Evolutionary conservation across 1,140 invertebrate species (phyloP), one percentile per base, ranked within the genome.

Genomic region (Drosophila pallidifrons): DNA sequence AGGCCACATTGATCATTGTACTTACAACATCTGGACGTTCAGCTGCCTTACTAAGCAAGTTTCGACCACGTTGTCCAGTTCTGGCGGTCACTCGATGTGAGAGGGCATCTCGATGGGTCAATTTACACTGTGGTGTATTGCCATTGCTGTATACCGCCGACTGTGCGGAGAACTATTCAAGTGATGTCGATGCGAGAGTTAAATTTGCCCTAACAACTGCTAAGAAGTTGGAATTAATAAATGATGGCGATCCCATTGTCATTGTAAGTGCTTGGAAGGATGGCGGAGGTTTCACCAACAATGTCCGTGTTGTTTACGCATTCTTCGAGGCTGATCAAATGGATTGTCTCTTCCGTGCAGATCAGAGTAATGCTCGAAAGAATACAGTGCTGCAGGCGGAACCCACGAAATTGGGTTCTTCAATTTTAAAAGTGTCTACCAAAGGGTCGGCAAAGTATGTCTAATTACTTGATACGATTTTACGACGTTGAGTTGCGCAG

Each of bases 251-350:
- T 93, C 94, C 96, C 13, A 95, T 99, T 2, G 95, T 99, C 7
- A 95, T 99, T 6, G 96, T 99, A 20, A 99, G 98, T 52, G 98
- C 99, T 66, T 99, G 98, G 98, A 96, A 96, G 83, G 95, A 97
- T 91, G 99, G 98, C 58, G 96, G 98, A 59, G 99, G 99, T 54
- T 98, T 96, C 91, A 99, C 99, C 78, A 99, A 99, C 94, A 99
- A 98, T 71, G 95, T 99, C 93, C 95, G 99, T 38, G 95, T 99
- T 82, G 95, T 99, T 94, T 98, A 95, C 91, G 96, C 97, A 94
- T 93, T 85, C 38, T 92, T 91, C 30, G 89, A 91, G 63, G 59
- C 87, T 3, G 81, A 91, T n/a, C 75, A 55, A 5, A 55, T 88
- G 13, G 90, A 91, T 5, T 87, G 86, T 38, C 51, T 90, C 1